A percentile compares a stretch with the other conserved stretches of the same genome.
phyloP scores from a whole-genome alignment of 2,797 vertebrate species.

The Caiman crocodilus region DNA sequence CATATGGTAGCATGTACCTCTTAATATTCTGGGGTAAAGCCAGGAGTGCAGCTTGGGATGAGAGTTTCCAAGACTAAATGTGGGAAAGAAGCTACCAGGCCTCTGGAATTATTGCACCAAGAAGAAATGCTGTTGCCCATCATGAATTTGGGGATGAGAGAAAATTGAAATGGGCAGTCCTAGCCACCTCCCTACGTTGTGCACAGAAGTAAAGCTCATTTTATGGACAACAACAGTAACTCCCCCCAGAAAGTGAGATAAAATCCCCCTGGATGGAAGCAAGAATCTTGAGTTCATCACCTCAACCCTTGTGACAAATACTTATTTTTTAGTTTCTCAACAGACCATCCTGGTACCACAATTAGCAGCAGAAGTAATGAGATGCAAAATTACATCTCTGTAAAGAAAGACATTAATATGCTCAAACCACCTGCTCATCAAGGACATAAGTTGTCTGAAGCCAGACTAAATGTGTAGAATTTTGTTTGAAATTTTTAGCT shows the following conservation, averaged over 20 bases:
- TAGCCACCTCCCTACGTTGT: neutral
- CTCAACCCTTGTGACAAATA: neutral
- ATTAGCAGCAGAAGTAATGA: neutral
- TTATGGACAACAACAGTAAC: neutral
- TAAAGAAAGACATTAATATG: neutral
- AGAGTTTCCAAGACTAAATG: neutral
- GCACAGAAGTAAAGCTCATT: neutral
- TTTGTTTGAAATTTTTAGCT: conserved; percentile 5
- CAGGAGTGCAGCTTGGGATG: neutral
- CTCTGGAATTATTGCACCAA: neutral
- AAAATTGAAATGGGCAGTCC: neutral
- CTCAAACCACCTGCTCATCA: neutral
- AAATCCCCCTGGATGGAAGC: neutral
- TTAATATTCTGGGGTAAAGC: neutral
- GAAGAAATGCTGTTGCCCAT: neutral
- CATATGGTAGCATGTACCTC: neutral
- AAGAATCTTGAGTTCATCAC: neutral
- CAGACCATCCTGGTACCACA: accelerated
- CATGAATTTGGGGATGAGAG: accelerated
- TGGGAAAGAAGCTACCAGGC: neutral
- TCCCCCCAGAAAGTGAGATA: neutral
- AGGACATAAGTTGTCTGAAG: neutral
- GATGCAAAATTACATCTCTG: neutral
- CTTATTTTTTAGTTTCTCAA: neutral
- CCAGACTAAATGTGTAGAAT: conserved; percentile 1